These are phyloP conservation scores for Mustela lutreola DNA, from an alignment of 2,113 vertebrate species.

Conservation along the genomic window DNA sequence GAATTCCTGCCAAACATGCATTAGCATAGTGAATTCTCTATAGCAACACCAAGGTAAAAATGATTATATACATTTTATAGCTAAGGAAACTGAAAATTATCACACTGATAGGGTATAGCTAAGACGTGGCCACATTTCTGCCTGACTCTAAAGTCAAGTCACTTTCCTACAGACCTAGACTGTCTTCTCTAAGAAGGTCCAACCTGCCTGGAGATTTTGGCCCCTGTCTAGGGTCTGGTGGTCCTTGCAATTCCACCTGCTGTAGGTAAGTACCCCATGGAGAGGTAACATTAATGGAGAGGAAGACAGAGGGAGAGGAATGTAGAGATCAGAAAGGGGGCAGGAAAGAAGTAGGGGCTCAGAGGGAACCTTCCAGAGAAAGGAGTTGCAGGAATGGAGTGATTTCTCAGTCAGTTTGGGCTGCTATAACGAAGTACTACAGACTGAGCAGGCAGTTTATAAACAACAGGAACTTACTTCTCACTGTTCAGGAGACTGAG, in stretches of 20 bases:
- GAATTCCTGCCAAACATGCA: neutral
- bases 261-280: neutral
- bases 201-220: neutral
- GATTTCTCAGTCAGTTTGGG: neutral
- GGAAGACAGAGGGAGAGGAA: neutral
- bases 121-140: neutral
- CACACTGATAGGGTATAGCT: neutral
- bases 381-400: neutral
- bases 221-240: neutral
- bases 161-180: neutral
- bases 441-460: neutral
- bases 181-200: neutral
- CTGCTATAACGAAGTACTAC: neutral
- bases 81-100: neutral
- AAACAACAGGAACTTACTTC: neutral
- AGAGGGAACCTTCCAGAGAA: neutral
- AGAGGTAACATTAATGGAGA: neutral
- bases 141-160: neutral
- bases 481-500: neutral
- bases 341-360: neutral
- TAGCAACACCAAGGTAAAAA: neutral
- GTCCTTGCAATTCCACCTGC: neutral
- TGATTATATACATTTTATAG: neutral
- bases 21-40: conserved; percentile 7
- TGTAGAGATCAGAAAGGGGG: neutral